Evolutionary conservation across 2,797 vertebrate genomes (phyloP).

Genomic region (Simalia tracyae): DNA sequence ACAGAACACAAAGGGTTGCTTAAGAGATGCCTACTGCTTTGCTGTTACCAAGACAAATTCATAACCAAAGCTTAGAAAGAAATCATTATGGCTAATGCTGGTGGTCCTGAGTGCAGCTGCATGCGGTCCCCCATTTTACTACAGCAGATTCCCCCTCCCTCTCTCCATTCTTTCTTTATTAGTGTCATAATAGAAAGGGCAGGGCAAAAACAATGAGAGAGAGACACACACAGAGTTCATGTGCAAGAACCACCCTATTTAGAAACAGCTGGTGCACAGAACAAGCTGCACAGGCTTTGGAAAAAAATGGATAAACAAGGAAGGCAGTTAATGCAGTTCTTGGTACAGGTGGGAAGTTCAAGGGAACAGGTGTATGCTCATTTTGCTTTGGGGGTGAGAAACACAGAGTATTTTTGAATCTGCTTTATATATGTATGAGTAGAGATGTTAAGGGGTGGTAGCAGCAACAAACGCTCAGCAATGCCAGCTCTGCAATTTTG

Average conservation of each 20-base stretch:
- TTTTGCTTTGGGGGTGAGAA: not conserved
- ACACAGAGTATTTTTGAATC: not conserved
- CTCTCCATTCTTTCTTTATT: slow-evolving; percentile 20
- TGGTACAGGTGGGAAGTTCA: not conserved
- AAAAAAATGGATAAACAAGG: not conserved
- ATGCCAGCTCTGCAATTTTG: not conserved
- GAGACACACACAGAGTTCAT: not conserved
- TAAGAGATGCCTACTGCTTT: slow-evolving; percentile 15
- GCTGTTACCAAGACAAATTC: slow-evolving; percentile 4
- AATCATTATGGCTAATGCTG: slow-evolving; percentile 10
- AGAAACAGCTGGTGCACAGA: not conserved
- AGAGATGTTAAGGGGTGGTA: not conserved
- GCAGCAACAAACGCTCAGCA: too few relatives aligned
- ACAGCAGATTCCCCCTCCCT: not conserved
- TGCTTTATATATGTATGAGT: not conserved
- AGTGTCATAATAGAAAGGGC: not conserved
- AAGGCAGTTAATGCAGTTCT: not conserved
- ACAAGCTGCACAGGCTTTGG: not conserved
- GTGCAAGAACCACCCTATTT: not conserved
- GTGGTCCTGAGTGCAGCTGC: not conserved
- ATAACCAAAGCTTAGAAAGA: not conserved
- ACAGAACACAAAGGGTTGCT: slow-evolving; percentile 10
- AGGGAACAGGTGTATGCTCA: not conserved
- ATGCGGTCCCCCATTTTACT: not conserved
- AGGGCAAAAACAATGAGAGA: not conserved